Evolutionary conservation across 30 jellyfish, hydroid and myxozoan genomes (phyloP), one percentile per base, ranked within the genome.

Genomic region (Cassiopea xamachana): DNA sequence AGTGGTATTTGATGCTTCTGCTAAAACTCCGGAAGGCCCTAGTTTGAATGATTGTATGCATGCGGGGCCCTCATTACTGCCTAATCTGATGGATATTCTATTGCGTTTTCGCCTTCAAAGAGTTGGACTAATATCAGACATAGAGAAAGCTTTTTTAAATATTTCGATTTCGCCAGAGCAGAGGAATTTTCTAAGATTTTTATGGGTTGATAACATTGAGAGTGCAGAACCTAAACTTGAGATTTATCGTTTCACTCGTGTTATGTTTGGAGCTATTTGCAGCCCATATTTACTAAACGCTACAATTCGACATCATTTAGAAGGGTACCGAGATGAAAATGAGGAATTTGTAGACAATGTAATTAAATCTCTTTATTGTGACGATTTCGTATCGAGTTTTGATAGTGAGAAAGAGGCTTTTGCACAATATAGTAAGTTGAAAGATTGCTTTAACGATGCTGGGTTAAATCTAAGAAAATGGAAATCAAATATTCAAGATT

Each of bases 21-120:
- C 93, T 67, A 73, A 74, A 83, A 43, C n/a, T n/a, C n/a, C 81
- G 60, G 62, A 69, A 60, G 75, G 84, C 67, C 49, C 50, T 16
- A 80, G 94, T 17, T 81, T 93, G 88, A 93, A 93, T 77, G 97
- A 93, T 48, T 87, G 97, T 74, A 80, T 93, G 16, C 89, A 87
- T 47, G 76, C 83, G 48, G 98, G 97, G 49, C 98, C 98, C 64
- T 81, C 97, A 16, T 16, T 74, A 73, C 94, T 9, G 4, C 8
- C 64, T 2, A 9, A 51, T 2, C 9, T 51, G 9, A 2, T 51
- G 4, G 4, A 4, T 9, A 51, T 51, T 51, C 9, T 51, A 51
- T 51, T 51, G 64, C 4, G 64, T 2, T 51, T 51, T 51, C 4
- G 64, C 4, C 4, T 9, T 51, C 4, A 51, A 51, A 9, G 8